Percentiles rank a stretch among this genome's conserved stretches.
These are phyloP conservation scores for Nothocercus julius DNA, from an alignment of 2,113 vertebrate genomes.

Conservation along the genomic window DNA sequence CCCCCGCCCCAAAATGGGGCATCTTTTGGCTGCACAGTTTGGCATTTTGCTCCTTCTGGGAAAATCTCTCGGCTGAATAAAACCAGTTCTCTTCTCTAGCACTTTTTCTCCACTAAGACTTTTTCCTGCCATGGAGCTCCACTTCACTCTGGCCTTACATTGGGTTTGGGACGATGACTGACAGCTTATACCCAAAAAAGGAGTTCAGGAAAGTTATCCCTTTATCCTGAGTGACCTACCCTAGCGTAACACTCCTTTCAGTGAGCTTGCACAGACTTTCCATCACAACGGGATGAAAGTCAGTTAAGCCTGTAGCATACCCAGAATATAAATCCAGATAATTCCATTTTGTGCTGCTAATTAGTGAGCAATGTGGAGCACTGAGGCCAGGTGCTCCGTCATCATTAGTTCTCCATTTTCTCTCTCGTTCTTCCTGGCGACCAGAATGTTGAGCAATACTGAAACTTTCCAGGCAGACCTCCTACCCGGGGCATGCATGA, in stretches of 20 bases:
- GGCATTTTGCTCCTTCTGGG: neutral
- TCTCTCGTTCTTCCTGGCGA: neutral
- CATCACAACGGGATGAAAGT: neutral
- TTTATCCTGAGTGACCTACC: neutral
- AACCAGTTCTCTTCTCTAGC: neutral
- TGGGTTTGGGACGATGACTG: neutral
- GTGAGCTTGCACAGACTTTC: neutral
- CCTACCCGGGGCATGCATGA: accelerated
- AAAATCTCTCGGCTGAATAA: neutral
- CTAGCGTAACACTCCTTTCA: neutral
- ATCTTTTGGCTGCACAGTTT: neutral
- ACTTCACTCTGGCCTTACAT: neutral
- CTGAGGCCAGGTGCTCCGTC: neutral
- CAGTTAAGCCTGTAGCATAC: neutral
- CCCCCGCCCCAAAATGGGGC: neutral
- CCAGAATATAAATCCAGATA: neutral
- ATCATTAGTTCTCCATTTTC: neutral
- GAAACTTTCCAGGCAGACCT: neutral
- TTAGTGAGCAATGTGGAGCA: accelerated
- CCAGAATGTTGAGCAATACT: neutral
- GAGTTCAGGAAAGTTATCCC: neutral
- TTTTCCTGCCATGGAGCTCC: neutral
- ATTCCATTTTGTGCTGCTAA: neutral
- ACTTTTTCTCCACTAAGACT: neutral
- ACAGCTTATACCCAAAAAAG: neutral